A percentile compares a stretch with the other conserved stretches of the same genome.
Conservation (phyloP, 2,797 vertebrate species). For the Ceryle rudis region DNA sequence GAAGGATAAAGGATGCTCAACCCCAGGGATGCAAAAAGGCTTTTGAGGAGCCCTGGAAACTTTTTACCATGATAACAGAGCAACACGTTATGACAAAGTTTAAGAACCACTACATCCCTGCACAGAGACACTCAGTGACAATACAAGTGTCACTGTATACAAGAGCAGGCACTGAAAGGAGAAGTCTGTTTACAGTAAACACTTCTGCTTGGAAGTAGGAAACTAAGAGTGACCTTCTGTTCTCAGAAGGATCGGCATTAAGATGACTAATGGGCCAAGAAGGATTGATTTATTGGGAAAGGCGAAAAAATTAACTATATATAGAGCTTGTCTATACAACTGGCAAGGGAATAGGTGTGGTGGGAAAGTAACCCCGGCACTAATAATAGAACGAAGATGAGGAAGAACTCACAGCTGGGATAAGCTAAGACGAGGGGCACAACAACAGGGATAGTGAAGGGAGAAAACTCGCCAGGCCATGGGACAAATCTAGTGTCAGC, state of each 20-base stretch:
- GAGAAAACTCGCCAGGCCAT: background rate
- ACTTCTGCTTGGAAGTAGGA: constrained; percentile 59
- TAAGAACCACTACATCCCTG: constrained; percentile 63
- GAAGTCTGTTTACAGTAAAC: constrained; percentile 71
- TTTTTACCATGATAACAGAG: constrained; percentile 16
- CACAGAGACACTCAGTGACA: constrained; percentile 48
- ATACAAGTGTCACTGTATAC: constrained; percentile 46
- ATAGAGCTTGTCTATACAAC: background rate
- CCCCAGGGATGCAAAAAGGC: constrained; percentile 8
- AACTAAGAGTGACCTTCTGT: constrained; percentile 56
- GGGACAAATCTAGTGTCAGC: background rate
- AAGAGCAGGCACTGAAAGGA: constrained; percentile 53
- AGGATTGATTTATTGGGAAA: constrained; percentile 63
- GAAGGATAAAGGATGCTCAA: constrained; percentile 3
- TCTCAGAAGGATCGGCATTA: constrained; percentile 47
- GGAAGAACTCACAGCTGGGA: background rate
- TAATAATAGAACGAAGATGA: constrained; percentile 44
- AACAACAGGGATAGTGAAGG: background rate
- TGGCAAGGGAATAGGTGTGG: constrained; percentile 53
- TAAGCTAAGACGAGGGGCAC: background rate
- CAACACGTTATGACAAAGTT: constrained; percentile 43
- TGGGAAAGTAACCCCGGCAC: background rate
- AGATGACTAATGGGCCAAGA: constrained; percentile 54
- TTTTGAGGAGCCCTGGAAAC: constrained; percentile 33
- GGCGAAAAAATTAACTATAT: constrained; percentile 52